These are phyloP conservation scores for Nephrotoma appendiculata DNA, from an alignment of 2,888 invertebrate genomes.

Conservation along the genomic window DNA sequence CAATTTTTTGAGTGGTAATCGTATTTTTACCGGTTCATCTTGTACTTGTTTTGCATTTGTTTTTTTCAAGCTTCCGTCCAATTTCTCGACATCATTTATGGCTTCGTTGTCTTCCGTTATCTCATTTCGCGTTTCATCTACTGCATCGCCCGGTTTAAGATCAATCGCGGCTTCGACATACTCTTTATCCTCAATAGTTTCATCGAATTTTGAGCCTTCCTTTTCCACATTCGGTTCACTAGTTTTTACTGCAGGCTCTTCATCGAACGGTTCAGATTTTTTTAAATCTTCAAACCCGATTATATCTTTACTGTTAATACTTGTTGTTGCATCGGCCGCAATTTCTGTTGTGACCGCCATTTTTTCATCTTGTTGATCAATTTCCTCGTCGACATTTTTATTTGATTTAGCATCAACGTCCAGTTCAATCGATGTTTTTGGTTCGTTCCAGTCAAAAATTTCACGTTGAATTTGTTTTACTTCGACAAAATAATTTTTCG, in stretches of 20 bases:
- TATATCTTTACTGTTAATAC: constrained; percentile 29
- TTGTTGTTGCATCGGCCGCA: constrained; percentile 16
- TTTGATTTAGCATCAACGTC: not conserved
- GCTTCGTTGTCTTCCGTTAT: constrained; percentile 26
- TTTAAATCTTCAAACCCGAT: constrained; percentile 31
- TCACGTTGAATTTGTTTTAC: constrained; percentile 35
- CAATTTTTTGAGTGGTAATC: constrained; percentile 36
- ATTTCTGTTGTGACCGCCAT: constrained; percentile 11
- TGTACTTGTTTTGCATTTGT: constrained; percentile 35
- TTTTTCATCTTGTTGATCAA: not conserved
- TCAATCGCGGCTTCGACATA: constrained; percentile 32
- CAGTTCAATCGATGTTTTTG: constrained; percentile 14
- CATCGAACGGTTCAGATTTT: constrained; percentile 15
- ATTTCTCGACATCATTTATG: constrained; percentile 38
- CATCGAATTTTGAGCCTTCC: constrained; percentile 27
- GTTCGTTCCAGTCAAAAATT: constrained; percentile 24
- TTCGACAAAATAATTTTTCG: constrained; percentile 44
- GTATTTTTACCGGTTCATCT: constrained; percentile 38
- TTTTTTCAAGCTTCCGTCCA: constrained; percentile 36
- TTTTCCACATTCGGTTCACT: constrained; percentile 9
- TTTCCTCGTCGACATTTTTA: not conserved
- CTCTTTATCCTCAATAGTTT: constrained; percentile 29
- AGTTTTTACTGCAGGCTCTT: constrained; percentile 5
- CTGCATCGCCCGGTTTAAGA: constrained; percentile 21
- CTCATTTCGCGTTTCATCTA: constrained; percentile 26